Evolutionary conservation across 23 tunicate species (phyloP), one percentile per base, ranked within the genome.

Genomic region (Oikopleura vanhoeffeni): DNA sequence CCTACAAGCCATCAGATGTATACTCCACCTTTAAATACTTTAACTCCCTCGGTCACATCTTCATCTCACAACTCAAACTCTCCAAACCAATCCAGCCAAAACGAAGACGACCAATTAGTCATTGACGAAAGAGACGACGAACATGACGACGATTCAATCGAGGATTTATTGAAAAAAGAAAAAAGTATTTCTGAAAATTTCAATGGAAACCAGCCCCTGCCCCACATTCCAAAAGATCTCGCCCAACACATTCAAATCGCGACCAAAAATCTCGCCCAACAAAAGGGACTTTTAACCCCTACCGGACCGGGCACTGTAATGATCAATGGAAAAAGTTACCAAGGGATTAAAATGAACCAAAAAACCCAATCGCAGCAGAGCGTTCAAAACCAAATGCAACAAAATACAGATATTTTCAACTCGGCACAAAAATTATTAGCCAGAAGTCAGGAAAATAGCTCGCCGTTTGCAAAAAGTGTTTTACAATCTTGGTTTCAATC

Each of bases 71-170:
- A 18, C 32, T 71, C 79, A 13, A 13, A 18, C 27, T 71, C 79
- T 28, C 79, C 79, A 71, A 71, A 71, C 32, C 79, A 71, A 71
- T 71, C 79, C 79, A 18, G 79, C 79, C 34, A 71, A 71, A 18
- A 71, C 2, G 79, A 71, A 3, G 79, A 71, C 32, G 35, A 38
- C 79, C 4, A 71, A 2, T 30, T 71, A 3, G 38, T 71, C 79
- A 71, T 71, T 71, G 79, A 18, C 79, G 79, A 71, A 32, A 13
- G 18, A 24, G 64, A 8, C 24, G 64, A 49, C 24, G 64, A 13
- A 13, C 18, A 13, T 24, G 79, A 71, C 79, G 79, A 71, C 35
- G 79, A 71, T 18, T 13, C 79, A 2, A 49, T 49, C 64, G 64
- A 49, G 64, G 64, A 49, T 24, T 38, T 71, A 33, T 2, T 13